These are phyloP conservation scores for Nothobranchius furzeri DNA, from an alignment of 2,113 vertebrate genomes.

Conservation along the genomic window DNA sequence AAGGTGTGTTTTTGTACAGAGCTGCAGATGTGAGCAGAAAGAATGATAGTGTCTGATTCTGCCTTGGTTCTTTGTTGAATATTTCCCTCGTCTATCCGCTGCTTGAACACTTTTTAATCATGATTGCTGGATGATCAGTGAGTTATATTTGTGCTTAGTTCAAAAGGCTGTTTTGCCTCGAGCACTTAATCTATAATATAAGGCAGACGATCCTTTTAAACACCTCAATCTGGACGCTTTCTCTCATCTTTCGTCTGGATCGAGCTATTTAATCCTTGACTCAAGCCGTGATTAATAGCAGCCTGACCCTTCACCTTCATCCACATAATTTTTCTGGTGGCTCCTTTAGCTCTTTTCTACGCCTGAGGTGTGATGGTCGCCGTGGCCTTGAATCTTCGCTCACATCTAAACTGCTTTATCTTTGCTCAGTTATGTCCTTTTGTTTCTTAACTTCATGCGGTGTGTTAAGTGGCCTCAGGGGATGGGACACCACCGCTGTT, in stretches of 20 bases:
- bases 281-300: slow-evolving; percentile 77
- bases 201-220: slow-evolving; percentile 77
- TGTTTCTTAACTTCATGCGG: slow-evolving; percentile 41
- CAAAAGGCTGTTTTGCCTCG: slow-evolving; percentile 60
- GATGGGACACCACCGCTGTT: slow-evolving; percentile 57
- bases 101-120: slow-evolving; percentile 15
- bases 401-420: slow-evolving; percentile 38
- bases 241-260: slow-evolving; percentile 68
- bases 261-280: slow-evolving; percentile 76
- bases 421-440: slow-evolving; percentile 29
- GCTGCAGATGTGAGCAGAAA: not conserved
- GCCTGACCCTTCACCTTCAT: slow-evolving; percentile 73
- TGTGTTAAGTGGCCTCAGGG: slow-evolving; percentile 44
- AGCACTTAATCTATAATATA: slow-evolving; percentile 73
- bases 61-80: slow-evolving; percentile 11
- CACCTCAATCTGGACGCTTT: slow-evolving; percentile 57
- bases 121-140: slow-evolving; percentile 32
- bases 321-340: slow-evolving; percentile 69
- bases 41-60: slow-evolving; percentile 6
- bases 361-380: slow-evolving; percentile 34
- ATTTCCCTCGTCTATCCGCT: slow-evolving; percentile 22
- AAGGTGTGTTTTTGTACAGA: slow-evolving; percentile 18
- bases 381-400: slow-evolving; percentile 5
- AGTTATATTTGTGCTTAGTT: slow-evolving; percentile 44
- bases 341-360: slow-evolving; percentile 49